Evolutionary conservation across 2,888 invertebrate genomes (phyloP), one percentile per base, ranked within the genome.

Genomic region (Caprella mutica): DNA sequence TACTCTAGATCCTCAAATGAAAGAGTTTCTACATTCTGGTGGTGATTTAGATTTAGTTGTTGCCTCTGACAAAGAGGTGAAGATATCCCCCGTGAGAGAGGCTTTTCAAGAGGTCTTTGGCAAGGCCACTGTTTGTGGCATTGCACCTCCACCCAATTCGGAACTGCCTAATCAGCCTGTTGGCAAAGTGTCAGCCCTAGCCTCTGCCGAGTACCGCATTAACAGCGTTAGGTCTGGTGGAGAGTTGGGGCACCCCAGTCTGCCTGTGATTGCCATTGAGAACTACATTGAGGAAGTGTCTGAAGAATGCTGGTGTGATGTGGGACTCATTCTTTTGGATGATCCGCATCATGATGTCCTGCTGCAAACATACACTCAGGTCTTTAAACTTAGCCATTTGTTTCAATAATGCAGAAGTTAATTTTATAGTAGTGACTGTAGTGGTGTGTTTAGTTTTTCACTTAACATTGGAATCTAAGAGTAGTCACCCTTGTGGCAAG

Each of bases 1-100:
- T 9, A 88, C 88, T 8, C 74, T 90, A 24, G 89, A 90, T 72
- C 89, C 89, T 17, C 88, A 89, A 72, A 90, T 89, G 89, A 84
- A 82, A 70, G 86, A 88, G 73, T 84, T 85, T 69, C 80, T 71
- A 87, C 86, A 83, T 75, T 82, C 84, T 65, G 86, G 85, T n/a
- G 86, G 86, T 14, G 85, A 85, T 69, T 72, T 85, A 26, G 80
- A 83, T 69, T 72, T 88, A 8, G 75, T 85, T 23, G 85, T 88
- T 2, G 83, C 86, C 4, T 85, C 86, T 1, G 81, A 82, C 59
- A 83, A 85, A 70, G 86, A 86, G 68, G 78, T 79, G 3, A 85
- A 86, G 75, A 77, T 88, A 29, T 80, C 81, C 66, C 81, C 86
- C 2, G 73, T 88, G 14, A 76, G 86, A 69, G 86, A 88, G 71